Evolutionary conservation across 2,797 vertebrate species (phyloP).

Genomic region (Propithecus perrieri): DNA sequence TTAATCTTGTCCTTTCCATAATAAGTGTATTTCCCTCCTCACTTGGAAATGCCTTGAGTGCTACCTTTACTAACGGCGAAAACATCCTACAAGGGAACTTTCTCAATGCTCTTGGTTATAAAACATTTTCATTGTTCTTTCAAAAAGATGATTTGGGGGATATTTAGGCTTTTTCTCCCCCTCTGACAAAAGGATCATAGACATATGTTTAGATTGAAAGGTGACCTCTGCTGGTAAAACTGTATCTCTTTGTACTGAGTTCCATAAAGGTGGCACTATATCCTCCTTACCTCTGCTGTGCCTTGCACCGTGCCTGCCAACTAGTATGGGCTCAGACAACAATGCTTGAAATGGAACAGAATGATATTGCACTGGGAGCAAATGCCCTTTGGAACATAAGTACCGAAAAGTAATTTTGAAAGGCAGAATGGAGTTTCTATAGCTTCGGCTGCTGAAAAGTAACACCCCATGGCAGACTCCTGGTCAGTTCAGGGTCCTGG

Average conservation of each 20-base stretch:
- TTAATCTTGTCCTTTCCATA: background rate
- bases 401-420: constrained; percentile 30
- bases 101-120: background rate
- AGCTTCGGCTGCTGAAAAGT: background rate
- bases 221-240: background rate
- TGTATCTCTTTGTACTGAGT: background rate
- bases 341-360: background rate
- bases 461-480: background rate
- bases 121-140: background rate
- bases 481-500: background rate
- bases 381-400: background rate
- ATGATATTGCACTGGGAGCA: background rate
- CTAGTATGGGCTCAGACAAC: background rate
- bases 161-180: background rate
- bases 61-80: background rate
- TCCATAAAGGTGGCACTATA: background rate
- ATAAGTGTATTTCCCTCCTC: background rate
- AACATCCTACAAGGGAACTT: background rate
- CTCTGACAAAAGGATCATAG: background rate
- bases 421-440: background rate
- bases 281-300: background rate
- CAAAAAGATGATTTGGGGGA: background rate
- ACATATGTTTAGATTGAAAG: background rate
- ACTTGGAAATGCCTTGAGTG: background rate
- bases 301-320: background rate